These are phyloP conservation scores for Himalopsyche japonica DNA, from an alignment of 2,888 invertebrate species.

Conservation along the genomic window DNA sequence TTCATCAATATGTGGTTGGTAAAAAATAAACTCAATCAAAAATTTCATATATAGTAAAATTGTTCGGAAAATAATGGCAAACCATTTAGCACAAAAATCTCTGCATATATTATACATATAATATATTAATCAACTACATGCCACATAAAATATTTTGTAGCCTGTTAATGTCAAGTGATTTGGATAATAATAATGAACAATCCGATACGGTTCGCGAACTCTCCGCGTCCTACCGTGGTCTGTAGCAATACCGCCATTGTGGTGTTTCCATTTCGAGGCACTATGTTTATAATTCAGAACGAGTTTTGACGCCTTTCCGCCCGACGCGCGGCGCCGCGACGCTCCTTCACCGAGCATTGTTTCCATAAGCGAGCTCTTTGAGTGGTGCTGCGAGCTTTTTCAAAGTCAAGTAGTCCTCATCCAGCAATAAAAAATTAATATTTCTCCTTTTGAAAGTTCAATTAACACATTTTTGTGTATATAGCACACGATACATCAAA, in stretches of 20 bases:
- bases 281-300: conserved; percentile 15
- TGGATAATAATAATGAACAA: not conserved
- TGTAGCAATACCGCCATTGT: not conserved
- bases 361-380: not conserved
- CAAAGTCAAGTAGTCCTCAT: not conserved
- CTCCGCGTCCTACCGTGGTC: not conserved
- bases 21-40: too few relatives aligned
- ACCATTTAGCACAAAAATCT: too few relatives aligned
- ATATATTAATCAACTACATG: too few relatives aligned
- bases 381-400: not conserved
- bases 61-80: too few relatives aligned
- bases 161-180: too few relatives aligned
- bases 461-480: too few relatives aligned
- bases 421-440: not conserved
- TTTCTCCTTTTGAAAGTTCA: too few relatives aligned
- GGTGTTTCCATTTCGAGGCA: conserved; percentile 12
- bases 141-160: too few relatives aligned
- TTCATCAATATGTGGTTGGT: too few relatives aligned
- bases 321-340: not conserved
- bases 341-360: not conserved
- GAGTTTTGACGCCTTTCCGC: not conserved
- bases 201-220: not conserved
- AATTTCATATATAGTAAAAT: too few relatives aligned
- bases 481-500: too few relatives aligned
- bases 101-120: too few relatives aligned